A percentile compares a stretch with the other conserved stretches of the same genome.
phyloP scores from a whole-genome alignment of 2,888 invertebrate genomes.

The Abrostola triplasia region DNA sequence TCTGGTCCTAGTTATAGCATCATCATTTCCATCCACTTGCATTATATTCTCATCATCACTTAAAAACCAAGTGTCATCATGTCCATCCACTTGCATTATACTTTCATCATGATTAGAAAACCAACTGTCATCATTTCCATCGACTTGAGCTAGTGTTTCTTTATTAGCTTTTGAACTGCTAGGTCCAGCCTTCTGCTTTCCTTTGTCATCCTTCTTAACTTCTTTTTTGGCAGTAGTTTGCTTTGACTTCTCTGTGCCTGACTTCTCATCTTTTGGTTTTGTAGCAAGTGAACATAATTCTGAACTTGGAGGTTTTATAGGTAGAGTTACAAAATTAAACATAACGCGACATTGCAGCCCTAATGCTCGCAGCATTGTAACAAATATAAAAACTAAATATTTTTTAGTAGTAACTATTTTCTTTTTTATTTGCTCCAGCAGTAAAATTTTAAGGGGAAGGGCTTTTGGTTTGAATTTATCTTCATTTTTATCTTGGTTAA shows the following conservation, averaged over 20 bases:
- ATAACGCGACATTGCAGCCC: constrained; percentile 95
- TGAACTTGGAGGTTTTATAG: constrained; percentile 90
- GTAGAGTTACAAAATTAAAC: constrained; percentile 93
- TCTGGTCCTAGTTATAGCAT: constrained; percentile 48
- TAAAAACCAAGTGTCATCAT: constrained; percentile 59
- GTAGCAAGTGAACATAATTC: constrained; percentile 90
- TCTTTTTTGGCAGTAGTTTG: constrained; percentile 33
- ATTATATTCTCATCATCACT: constrained; percentile 66
- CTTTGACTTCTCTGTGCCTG: constrained; percentile 38
- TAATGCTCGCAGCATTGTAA: constrained; percentile 92
- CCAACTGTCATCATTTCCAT: constrained; percentile 78
- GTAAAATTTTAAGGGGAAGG: constrained; percentile 79
- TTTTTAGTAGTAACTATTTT: constrained; percentile 90
- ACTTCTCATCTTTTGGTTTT: constrained; percentile 70
- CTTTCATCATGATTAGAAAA: constrained; percentile 61
- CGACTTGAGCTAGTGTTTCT: constrained; percentile 85
- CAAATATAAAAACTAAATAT: constrained; percentile 92
- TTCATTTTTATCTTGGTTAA: constrained; percentile 88
- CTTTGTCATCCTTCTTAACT: constrained; percentile 39
- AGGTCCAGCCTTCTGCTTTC: constrained; percentile 40
- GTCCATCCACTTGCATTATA: constrained; percentile 60
- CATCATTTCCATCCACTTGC: constrained; percentile 59
- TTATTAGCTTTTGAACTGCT: constrained; percentile 57
- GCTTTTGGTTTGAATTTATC: constrained; percentile 83
- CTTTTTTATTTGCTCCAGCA: constrained; percentile 89